Evolutionary conservation across 2,797 vertebrate genomes (phyloP), one percentile per base, ranked within the genome.

Genomic region (Sandelia bainsii): DNA sequence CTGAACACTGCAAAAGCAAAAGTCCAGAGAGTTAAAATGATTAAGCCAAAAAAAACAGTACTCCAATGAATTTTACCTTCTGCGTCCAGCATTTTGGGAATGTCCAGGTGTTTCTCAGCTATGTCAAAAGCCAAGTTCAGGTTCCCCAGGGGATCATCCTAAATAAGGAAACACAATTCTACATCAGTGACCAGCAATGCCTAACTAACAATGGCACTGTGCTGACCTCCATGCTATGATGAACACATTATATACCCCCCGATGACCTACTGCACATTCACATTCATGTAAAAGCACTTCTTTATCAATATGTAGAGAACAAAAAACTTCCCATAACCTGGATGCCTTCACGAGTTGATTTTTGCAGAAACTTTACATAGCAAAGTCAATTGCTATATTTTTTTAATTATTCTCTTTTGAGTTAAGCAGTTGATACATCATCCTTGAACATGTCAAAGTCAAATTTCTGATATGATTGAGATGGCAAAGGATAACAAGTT

Each of bases 101-200:
- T 99, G 94, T 99, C 98, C 92, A 99, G 94, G 91, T 99, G 95
- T 87, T 99, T 99, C 93, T 99, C 98, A n/a, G 98, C 98, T 68
- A 99, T 93, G 72, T 99, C 98, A 92, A 99, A 98, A 67, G 98
- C 98, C 92, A 98, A 93, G 88, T 99, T 99, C 84, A 99, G 94
- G 92, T 99, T 99, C 83, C 97, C 96, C 93, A 99, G 83, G 65
- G 97, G 96, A 92, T 99, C 97, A 89, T 99, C 98, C 98, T 99
- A 92, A 87, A 91, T 87, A 90, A 83, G 83, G 87, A 80, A 64
- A 84, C 65, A 89, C 86, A 89, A 75, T 77, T 87, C 67, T 48
- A 27, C 61, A 61, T 89, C 77, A 90, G 73, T 78, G 74, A 58
- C 59, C 66, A 83, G 79, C 76, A 84, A 84, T 87, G 72, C 57